Percentiles rank a stretch among this genome's conserved stretches.
phyloP scores from a whole-genome alignment of 2,888 invertebrate species.

The Hemicrepidius hirtus region DNA sequence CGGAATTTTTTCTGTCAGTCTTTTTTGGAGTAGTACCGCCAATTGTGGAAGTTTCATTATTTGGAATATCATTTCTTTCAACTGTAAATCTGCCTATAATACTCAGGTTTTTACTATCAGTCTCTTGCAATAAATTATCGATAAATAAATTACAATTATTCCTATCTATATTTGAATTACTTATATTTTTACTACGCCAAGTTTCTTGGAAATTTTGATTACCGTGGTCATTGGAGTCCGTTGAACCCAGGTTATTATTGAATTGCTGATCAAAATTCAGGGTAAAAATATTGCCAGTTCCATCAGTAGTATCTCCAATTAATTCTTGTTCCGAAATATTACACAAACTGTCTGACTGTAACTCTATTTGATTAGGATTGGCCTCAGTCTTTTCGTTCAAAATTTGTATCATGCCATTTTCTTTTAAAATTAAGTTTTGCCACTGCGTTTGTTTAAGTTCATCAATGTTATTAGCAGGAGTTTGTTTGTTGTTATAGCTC shows the following conservation, averaged over 20 bases:
- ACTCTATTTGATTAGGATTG: constrained; percentile 39
- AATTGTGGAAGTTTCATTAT: constrained; percentile 3
- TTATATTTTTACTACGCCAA: constrained; percentile 20
- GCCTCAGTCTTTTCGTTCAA: constrained; percentile 56
- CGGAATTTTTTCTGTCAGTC: constrained; percentile 65
- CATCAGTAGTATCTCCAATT: constrained; percentile 53
- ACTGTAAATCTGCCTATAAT: constrained; percentile 55
- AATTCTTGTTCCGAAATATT: constrained; percentile 66
- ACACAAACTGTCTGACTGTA: constrained; percentile 58
- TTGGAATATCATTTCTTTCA: constrained; percentile 44
- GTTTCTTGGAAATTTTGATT: constrained; percentile 31
- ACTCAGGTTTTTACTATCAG: constrained; percentile 50
- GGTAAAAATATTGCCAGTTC: constrained; percentile 32
- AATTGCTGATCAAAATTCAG: constrained; percentile 39
- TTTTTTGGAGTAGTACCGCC: constrained; percentile 53
- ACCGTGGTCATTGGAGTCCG: constrained; percentile 60
- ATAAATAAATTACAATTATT: constrained; percentile 68
- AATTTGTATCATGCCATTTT: constrained; percentile 57
- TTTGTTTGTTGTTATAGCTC: background rate
- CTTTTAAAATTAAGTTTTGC: constrained; percentile 59
- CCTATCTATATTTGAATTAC: constrained; percentile 58
- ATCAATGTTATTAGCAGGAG: background rate
- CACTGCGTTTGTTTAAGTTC: constrained; percentile 46
- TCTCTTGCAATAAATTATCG: constrained; percentile 69
- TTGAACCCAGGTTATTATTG: constrained; percentile 31